Percentiles rank a stretch among this genome's conserved stretches.
Evolutionary conservation across 2,113 vertebrate genomes (phyloP).

Genomic region (Ameiurus melas): DNA sequence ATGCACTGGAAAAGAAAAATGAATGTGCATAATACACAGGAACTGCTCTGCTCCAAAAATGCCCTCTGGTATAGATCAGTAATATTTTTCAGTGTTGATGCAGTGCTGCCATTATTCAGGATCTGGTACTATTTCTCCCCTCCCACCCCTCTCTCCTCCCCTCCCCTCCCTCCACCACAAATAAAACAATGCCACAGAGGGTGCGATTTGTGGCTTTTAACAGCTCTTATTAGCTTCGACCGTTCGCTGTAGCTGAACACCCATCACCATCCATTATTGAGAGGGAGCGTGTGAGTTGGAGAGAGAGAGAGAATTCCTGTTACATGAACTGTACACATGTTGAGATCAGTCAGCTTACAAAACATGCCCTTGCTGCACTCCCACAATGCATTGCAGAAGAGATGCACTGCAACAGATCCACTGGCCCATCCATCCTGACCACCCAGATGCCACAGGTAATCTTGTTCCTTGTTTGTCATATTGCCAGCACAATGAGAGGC

Average conservation of each 20-base stretch:
- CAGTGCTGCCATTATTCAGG: slow-evolving; percentile 38
- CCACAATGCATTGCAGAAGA: slow-evolving; percentile 40
- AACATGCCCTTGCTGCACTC: slow-evolving; percentile 42
- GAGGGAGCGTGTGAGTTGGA: background rate
- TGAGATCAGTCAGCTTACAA: slow-evolving; percentile 41
- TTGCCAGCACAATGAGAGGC: slow-evolving; percentile 52
- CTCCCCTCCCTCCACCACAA: background rate
- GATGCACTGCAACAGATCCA: slow-evolving; percentile 40
- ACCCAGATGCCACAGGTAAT: slow-evolving; percentile 55
- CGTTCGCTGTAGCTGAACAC: slow-evolving; percentile 22
- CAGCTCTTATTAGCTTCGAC: slow-evolving; percentile 38
- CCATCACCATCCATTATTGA: slow-evolving; percentile 42
- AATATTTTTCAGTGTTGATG: slow-evolving; percentile 41
- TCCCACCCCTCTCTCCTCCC: background rate
- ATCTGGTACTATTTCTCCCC: slow-evolving; percentile 26
- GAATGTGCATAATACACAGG: slow-evolving; percentile 31
- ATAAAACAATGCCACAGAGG: slow-evolving; percentile 48
- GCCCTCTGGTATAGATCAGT: slow-evolving; percentile 36
- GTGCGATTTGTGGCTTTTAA: slow-evolving; percentile 48
- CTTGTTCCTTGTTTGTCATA: slow-evolving; percentile 60
- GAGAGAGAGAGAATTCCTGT: slow-evolving; percentile 22
- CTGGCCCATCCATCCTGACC: slow-evolving; percentile 49
- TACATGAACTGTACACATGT: slow-evolving; percentile 33
- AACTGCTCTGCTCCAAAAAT: slow-evolving; percentile 10
- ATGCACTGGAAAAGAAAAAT: slow-evolving; percentile 27